Percentiles rank a stretch among this genome's conserved stretches.
phyloP scores from a whole-genome alignment of 2,113 vertebrate species.

The Antigone vipio region DNA sequence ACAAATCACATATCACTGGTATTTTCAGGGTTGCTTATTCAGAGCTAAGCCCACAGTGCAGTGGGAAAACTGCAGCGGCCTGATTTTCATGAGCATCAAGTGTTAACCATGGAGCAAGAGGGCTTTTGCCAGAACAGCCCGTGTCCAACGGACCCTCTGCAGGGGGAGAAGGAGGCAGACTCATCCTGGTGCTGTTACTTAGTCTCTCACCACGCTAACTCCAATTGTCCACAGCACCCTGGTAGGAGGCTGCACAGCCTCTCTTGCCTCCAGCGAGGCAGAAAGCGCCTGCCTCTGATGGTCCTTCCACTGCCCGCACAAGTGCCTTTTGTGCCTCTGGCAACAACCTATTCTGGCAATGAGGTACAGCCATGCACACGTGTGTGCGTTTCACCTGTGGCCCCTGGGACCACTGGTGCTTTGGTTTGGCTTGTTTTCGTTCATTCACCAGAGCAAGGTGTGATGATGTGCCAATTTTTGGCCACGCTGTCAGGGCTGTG shows the following conservation, averaged over 20 bases:
- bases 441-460: background rate
- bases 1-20: rapidly evolving
- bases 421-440: background rate
- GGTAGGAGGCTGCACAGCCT: background rate
- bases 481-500: background rate
- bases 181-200: background rate
- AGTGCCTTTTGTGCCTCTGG: background rate
- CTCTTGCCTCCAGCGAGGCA: background rate
- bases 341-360: background rate
- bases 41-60: background rate
- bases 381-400: rapidly evolving
- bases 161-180: background rate
- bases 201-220: background rate
- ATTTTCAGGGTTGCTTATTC: background rate
- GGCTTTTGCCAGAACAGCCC: background rate
- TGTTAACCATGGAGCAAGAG: background rate
- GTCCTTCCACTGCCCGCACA: background rate
- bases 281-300: background rate
- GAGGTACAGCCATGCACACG: background rate
- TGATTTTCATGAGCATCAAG: rapidly evolving
- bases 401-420: rapidly evolving
- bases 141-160: background rate
- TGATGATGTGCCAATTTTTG: background rate
- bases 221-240: background rate
- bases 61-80: background rate